phyloP scores from a whole-genome alignment of 37 sponge, comb jelly and placozoan species.

The Beroe ovata region DNA sequence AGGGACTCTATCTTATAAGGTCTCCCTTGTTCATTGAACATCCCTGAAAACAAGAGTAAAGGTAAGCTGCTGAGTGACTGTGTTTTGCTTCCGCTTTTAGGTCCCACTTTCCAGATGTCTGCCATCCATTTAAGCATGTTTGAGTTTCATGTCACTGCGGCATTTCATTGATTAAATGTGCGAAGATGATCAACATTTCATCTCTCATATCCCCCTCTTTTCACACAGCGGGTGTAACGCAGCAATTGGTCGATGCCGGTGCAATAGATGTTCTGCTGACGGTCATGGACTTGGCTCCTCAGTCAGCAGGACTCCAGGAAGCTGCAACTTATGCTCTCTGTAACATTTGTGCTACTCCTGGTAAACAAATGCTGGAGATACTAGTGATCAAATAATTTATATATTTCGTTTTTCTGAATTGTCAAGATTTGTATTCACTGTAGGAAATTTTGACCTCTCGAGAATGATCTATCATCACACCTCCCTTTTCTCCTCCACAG shows the following conservation, averaged over 20 bases:
- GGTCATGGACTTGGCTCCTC: slow-evolving; percentile 64
- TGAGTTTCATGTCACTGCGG: too few species aligned
- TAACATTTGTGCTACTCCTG: slow-evolving; percentile 62
- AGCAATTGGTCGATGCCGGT: slow-evolving; percentile 61
- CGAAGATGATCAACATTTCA: too few species aligned
- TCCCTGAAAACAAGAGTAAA: slow-evolving; percentile 57
- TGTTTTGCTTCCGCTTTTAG: too few species aligned
- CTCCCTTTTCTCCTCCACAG: not conserved
- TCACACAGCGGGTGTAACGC: slow-evolving; percentile 30
- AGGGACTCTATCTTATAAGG: too few species aligned
- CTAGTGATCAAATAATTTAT: too few species aligned
- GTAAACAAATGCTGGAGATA: not conserved
- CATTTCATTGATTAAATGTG: too few species aligned
- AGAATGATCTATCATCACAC: not conserved
- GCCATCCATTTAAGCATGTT: too few species aligned
- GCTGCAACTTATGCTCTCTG: slow-evolving; percentile 66
- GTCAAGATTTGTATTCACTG: too few species aligned
- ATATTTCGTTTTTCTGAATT: too few species aligned
- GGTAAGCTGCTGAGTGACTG: too few species aligned
- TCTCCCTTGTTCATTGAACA: slow-evolving; percentile 56
- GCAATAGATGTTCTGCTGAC: slow-evolving; percentile 55
- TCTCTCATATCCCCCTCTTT: not conserved
- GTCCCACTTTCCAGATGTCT: too few species aligned
- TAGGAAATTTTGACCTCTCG: not conserved
- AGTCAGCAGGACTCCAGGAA: slow-evolving; percentile 63